Conservation (phyloP, 2,888 invertebrate genomes). For the Drosophila borealis region DNA sequence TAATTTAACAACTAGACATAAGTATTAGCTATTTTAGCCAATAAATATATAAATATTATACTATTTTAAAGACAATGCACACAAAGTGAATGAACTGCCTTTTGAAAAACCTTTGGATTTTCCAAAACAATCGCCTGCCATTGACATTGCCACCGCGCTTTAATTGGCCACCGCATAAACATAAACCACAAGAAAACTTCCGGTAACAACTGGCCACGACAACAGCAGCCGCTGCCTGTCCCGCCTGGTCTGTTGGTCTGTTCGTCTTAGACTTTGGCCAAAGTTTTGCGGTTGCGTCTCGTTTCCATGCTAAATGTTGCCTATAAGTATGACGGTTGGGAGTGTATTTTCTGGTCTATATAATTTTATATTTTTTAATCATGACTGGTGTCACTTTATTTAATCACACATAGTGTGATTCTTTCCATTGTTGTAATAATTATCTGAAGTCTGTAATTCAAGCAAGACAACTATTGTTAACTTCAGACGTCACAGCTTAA, state of each 20-base stretch:
- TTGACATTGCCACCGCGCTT: slow-evolving; percentile 50
- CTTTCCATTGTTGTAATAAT: too few relatives aligned
- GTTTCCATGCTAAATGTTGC: slow-evolving; percentile 2
- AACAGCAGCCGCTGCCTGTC: slow-evolving; percentile 20
- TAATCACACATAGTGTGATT: too few relatives aligned
- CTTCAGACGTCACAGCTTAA: too few relatives aligned
- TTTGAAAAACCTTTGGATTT: slow-evolving; percentile 64
- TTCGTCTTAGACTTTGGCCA: slow-evolving; percentile 48
- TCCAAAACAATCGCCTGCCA: slow-evolving; percentile 56
- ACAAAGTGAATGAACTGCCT: slow-evolving; percentile 46
- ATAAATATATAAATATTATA: slow-evolving; percentile 18
- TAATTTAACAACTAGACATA: slow-evolving; percentile 23
- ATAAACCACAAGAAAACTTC: slow-evolving; percentile 61
- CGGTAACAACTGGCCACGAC: slow-evolving; percentile 37
- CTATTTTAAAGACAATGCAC: slow-evolving; percentile 9
- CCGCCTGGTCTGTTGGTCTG: too few relatives aligned
- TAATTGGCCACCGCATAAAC: slow-evolving; percentile 52
- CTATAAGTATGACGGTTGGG: not conserved
- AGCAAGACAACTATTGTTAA: too few relatives aligned
- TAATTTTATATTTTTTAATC: too few relatives aligned
- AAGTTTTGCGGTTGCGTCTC: slow-evolving; percentile 4
- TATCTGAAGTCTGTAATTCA: too few relatives aligned
- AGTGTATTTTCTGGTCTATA: not conserved
- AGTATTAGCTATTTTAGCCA: slow-evolving; percentile 35
- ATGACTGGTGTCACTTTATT: too few relatives aligned